Conservation (phyloP, 2,797 vertebrate genomes). For the Rhinogobio ventralis region DNA sequence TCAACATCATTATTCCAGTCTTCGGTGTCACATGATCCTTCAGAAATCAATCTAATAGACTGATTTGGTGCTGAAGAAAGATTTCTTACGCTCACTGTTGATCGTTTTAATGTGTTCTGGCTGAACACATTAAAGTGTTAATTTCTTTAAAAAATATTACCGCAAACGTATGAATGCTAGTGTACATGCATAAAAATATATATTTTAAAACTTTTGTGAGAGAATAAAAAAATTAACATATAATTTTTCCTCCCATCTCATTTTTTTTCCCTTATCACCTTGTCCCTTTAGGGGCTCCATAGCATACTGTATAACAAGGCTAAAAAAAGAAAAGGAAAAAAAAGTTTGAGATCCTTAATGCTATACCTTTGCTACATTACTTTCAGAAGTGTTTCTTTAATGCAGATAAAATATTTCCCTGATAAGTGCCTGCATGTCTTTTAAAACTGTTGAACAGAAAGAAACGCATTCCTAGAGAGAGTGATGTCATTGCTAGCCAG, state of each 20-base stretch:
- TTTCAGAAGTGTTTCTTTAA: neutral
- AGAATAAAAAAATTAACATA: neutral
- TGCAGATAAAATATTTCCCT: neutral
- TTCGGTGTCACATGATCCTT: neutral
- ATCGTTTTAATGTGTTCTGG: neutral
- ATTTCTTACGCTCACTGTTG: neutral
- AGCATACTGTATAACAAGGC: neutral
- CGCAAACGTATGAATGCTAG: neutral
- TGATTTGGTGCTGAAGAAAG: neutral
- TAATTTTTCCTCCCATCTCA: neutral
- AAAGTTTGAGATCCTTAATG: neutral
- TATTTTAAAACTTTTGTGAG: neutral
- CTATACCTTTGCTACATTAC: neutral
- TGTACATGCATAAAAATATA: neutral
- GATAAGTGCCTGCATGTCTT: neutral
- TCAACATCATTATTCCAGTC: neutral
- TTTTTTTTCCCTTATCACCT: neutral
- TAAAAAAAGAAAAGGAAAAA: no score
- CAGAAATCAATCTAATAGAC: neutral
- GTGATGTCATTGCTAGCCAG: slow-evolving; percentile 62
- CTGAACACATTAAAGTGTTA: no score
- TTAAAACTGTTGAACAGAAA: slow-evolving; percentile 27
- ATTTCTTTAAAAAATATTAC: no score
- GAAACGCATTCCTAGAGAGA: slow-evolving; percentile 24
- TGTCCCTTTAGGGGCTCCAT: neutral